Percentiles rank a stretch among this genome's conserved stretches.
phyloP scores from a whole-genome alignment of 2,888 invertebrate species.

The Colostygia pectinataria region DNA sequence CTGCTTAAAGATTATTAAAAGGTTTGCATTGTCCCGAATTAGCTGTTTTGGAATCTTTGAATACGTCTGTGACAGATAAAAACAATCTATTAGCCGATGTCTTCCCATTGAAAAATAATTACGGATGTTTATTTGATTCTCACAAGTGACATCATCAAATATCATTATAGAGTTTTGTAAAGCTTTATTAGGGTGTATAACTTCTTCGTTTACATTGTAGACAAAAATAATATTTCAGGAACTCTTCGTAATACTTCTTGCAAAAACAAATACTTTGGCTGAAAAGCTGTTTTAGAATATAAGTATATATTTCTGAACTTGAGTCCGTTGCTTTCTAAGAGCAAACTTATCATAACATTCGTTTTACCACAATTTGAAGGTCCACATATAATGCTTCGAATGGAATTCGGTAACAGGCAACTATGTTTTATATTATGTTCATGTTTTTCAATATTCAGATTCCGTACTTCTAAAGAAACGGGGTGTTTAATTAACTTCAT shows the following conservation, averaged over 20 bases:
- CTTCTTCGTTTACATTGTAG: slow-evolving; percentile 7
- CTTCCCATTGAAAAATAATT: slow-evolving; percentile 23
- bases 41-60: slow-evolving; percentile 42
- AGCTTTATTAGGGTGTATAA: slow-evolving; percentile 26
- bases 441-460: neutral
- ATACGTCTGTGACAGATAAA: slow-evolving; percentile 41
- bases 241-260: slow-evolving; percentile 6
- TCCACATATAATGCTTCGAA: slow-evolving; percentile 30
- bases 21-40: slow-evolving; percentile 23
- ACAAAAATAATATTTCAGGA: slow-evolving; percentile 3
- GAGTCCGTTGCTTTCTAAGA: slow-evolving; percentile 21
- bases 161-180: slow-evolving; percentile 21
- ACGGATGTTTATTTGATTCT: slow-evolving; percentile 24
- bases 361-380: slow-evolving; percentile 37
- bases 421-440: slow-evolving; percentile 14
- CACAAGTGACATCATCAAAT: slow-evolving; percentile 31
- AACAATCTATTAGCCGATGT: slow-evolving; percentile 33
- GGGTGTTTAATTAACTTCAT: slow-evolving; percentile 18
- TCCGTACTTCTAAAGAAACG: slow-evolving; percentile 5
- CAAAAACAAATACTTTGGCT: slow-evolving; percentile 18
- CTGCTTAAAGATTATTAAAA: slow-evolving; percentile 40
- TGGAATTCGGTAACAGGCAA: slow-evolving; percentile 20
- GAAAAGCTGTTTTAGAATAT: slow-evolving; percentile 24
- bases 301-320: slow-evolving; percentile 24
- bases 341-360: slow-evolving; percentile 29